Percentiles rank a stretch among this genome's conserved stretches.
These are phyloP conservation scores for Uloborus diversus DNA, from an alignment of 1,140 invertebrate species.

Conservation along the genomic window DNA sequence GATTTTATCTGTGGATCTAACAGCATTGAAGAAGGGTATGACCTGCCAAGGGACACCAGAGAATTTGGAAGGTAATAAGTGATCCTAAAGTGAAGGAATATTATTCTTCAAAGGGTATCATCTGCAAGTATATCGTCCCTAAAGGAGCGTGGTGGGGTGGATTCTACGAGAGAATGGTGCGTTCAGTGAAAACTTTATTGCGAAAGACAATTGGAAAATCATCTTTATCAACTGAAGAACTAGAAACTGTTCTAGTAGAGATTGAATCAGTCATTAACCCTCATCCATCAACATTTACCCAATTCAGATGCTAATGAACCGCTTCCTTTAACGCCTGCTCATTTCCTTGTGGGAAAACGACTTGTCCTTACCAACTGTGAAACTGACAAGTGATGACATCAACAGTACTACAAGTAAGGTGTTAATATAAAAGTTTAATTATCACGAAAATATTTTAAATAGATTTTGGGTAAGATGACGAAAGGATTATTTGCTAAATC, in stretches of 20 bases:
- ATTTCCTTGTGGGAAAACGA: neutral
- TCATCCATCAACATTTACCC: neutral
- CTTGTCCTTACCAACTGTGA: neutral
- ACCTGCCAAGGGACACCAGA: too few species aligned
- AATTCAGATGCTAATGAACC: neutral
- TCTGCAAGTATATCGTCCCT: neutral
- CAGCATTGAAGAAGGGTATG: too few species aligned
- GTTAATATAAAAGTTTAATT: neutral
- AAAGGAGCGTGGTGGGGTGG: constrained; percentile 2
- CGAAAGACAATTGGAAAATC: neutral
- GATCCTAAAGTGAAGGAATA: neutral
- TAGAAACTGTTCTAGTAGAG: neutral
- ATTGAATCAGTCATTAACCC: constrained; percentile 2
- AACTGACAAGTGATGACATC: neutral
- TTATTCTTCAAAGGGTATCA: neutral
- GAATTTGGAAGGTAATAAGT: neutral
- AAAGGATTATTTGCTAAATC: constrained; percentile 10
- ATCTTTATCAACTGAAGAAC: neutral
- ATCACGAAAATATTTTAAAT: neutral
- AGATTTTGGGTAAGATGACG: neutral
- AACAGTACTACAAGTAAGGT: too few species aligned
- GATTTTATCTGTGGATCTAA: too few species aligned
- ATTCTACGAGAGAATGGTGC: neutral
- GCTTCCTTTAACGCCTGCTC: neutral
- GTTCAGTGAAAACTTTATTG: neutral